Evolutionary conservation across 2,888 invertebrate genomes (phyloP), one percentile per base, ranked within the genome.

Genomic region (Hipparchia semele): DNA sequence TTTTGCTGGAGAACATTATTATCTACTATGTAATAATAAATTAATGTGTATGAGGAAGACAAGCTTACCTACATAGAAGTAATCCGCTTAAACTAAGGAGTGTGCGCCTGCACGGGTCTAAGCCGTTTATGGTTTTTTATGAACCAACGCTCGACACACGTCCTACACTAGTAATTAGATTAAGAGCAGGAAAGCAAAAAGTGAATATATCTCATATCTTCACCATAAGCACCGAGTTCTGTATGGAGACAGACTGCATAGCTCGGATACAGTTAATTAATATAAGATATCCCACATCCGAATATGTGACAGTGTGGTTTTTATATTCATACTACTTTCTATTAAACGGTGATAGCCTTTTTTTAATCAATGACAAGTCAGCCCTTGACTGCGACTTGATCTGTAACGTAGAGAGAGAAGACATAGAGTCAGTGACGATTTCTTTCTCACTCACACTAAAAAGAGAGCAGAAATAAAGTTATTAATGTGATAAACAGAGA

Each of bases 131-230:
- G 39, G 33, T 45, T 60, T 60, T 39, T 60, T 39, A 8, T 8
- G n/a, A 56, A 13, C 56, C 13, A 12, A 0, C 13, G 49, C 13
- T 13, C 2, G 23, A 23, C 23, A 23, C 58, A 6, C 23, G 58
- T 7, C 4, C 49, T 51, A 23, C 49, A 64, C 51, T 51, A 62
- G 62, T 64, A 51, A 64, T 64, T 33, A 64, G 64, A 64, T 64
- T 64, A 64, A 33, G 49, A 64, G 2, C 64, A 33, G 8, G 9
- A 6, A 13, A 51, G 64, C 10, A 64, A 51, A 64, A 51, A 64
- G 64, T 10, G 51, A 46, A 62, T 23, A 49, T 49, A 9, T 49
- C 49, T 49, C 62, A 64, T 64, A 49, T 64, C 23, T 46, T 64
- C 6, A 13, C 64, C 64, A 49, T 51, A 64, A 49, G 5, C 51